Evolutionary conservation across 2,888 invertebrate genomes (phyloP), one percentile per base, ranked within the genome.

Genomic region (Thereva nobilitata): DNA sequence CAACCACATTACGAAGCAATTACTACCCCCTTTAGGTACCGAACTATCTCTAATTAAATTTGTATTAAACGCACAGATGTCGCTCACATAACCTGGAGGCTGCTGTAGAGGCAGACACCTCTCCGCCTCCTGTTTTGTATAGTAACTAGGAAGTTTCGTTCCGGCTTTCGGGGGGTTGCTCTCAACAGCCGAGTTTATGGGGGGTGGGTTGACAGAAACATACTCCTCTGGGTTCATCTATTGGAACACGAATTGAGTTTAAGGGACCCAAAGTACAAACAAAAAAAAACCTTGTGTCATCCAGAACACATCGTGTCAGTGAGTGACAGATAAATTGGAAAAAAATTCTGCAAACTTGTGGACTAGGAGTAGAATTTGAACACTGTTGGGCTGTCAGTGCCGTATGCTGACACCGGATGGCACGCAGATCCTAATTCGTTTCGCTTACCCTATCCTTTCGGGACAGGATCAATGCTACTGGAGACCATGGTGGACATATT

Each of bases 1-100:
- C 61, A 23, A 41, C 40, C 49, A 41, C 50, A 61, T 61, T 61
- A 49, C 35, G 61, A 41, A 50, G 50, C 61, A 61, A 61, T 61
- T 61, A 61, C 50, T 41, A 35, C 54, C 53, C 64, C 64, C 64
- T 23, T 64, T 44, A 64, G 53, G 64, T 54, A 35, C 44, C 12
- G 49, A 59, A 67, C 67, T 69, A 67, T 67, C 64, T 69, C 69
- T 69, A 69, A 69, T 69, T 67, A 69, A 69, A 69, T 69, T 69
- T 67, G 47, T 66, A 68, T 64, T 66, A 68, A 69, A 57, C 67
- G 67, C 67, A 59, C 69, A 69, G 64, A 69, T 69, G 69, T 69
- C 69, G 40, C 55, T 64, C 67, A 59, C 69, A 67, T 55, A 64
- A 67, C 59, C 64, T 50, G 64, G 40, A 55, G 47, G 40, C 23